These are phyloP conservation scores for Drosophila repleta DNA, from an alignment of 1,140 invertebrate genomes.

Conservation along the genomic window DNA sequence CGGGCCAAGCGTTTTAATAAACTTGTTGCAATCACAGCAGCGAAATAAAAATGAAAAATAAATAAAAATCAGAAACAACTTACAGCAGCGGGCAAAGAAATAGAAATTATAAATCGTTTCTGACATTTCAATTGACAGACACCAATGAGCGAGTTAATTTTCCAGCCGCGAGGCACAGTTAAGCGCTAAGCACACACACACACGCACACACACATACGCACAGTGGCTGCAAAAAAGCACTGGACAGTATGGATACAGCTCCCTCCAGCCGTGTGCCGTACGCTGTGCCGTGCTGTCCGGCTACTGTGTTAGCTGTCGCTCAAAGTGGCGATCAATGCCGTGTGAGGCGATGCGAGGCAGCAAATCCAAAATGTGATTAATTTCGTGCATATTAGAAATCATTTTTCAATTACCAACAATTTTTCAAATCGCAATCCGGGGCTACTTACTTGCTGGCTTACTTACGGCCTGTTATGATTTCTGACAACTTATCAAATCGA, in stretches of 20 bases:
- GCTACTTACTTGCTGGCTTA: conserved; percentile 62
- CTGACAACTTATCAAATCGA: conserved; percentile 81
- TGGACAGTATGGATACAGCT: conserved; percentile 24
- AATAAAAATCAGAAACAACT: conserved; percentile 8
- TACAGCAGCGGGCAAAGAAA: conserved; percentile 32
- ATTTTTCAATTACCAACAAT: conserved; percentile 78
- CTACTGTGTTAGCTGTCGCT: conserved; percentile 79
- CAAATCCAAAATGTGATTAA: conserved; percentile 83
- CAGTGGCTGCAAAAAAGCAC: conserved; percentile 52
- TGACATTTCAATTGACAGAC: conserved; percentile 83
- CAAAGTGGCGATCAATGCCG: conserved; percentile 69
- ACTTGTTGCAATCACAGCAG: conserved; percentile 66
- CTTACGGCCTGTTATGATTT: conserved; percentile 66
- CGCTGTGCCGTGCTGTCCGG: conserved; percentile 4
- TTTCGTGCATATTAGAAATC: conserved; percentile 83
- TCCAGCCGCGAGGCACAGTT: conserved; percentile 59
- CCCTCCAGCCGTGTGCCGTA: neutral
- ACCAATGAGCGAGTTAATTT: conserved; percentile 82
- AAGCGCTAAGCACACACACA: conserved; percentile 26
- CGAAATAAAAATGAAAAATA: neutral
- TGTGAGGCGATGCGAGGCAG: conserved; percentile 29
- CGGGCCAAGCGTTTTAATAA: conserved; percentile 66
- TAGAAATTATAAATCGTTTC: conserved; percentile 82
- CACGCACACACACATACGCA: conserved; percentile 9
- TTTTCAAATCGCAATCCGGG: conserved; percentile 35